phyloP scores from a whole-genome alignment of 2,797 vertebrate genomes.

The Antrozous pallidus region DNA sequence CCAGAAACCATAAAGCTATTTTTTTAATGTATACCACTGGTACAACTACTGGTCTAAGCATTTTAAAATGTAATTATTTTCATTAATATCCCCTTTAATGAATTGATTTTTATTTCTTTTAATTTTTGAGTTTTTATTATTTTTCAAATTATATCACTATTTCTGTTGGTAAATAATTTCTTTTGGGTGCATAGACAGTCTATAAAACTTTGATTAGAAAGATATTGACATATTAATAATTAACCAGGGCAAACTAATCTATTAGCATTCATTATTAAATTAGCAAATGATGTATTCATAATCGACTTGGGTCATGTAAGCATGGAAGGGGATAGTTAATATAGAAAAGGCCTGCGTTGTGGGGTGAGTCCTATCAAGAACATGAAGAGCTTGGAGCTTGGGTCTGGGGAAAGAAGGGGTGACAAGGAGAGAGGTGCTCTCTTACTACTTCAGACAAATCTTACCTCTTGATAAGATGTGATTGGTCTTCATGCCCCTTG shows the following conservation, averaged over 20 bases:
- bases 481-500: background rate
- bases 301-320: background rate
- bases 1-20: background rate
- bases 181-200: background rate
- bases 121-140: background rate
- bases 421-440: background rate
- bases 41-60: background rate
- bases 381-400: background rate
- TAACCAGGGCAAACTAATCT: background rate
- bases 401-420: background rate
- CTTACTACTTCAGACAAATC: background rate
- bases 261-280: background rate
- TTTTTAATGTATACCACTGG: background rate
- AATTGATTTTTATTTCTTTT: constrained; percentile 4
- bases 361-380: background rate
- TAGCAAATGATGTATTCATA: background rate
- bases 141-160: background rate
- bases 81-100: background rate
- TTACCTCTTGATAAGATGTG: background rate
- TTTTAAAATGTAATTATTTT: background rate
- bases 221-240: background rate
- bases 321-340: background rate
- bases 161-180: constrained; percentile 13
- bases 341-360: background rate
- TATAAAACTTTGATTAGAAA: background rate